Conservation (phyloP, 2,113 vertebrate genomes). For the Semicossyphus pulcher region DNA sequence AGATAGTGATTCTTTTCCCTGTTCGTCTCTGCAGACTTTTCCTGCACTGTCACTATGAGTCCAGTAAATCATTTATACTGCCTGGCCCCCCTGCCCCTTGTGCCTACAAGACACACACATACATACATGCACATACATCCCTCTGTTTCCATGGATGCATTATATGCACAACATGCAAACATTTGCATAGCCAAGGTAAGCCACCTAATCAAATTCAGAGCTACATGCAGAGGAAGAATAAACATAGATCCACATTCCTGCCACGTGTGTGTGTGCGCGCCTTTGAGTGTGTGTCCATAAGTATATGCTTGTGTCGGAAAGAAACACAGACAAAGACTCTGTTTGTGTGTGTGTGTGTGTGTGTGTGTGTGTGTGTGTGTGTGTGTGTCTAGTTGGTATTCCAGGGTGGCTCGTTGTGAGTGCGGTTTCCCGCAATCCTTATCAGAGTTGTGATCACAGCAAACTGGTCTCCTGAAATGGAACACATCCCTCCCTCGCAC, state of each 20-base stretch:
- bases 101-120: constrained; percentile 12
- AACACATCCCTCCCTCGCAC: constrained; percentile 65
- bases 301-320: constrained; percentile 19
- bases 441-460: constrained; percentile 81
- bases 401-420: constrained; percentile 67
- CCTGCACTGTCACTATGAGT: constrained; percentile 36
- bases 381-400: constrained; percentile 63
- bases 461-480: constrained; percentile 74
- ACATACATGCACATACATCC: neutral
- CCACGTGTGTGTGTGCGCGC: constrained; percentile 4
- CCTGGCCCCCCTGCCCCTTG: constrained; percentile 6
- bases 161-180: constrained; percentile 10
- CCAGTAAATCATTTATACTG: constrained; percentile 45
- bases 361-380: constrained; percentile 29
- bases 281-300: neutral
- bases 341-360: constrained; percentile 24
- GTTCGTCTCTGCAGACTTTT: too few relatives aligned
- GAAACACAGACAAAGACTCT: constrained; percentile 16
- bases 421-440: constrained; percentile 75
- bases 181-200: constrained; percentile 15
- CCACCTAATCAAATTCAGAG: constrained; percentile 46
- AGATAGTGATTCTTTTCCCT: neutral
- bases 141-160: constrained; percentile 8
- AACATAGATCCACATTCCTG: constrained; percentile 32
- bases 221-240: constrained; percentile 10